phyloP scores from a whole-genome alignment of 1,140 invertebrate species.

The Notospermus geniculatus region DNA sequence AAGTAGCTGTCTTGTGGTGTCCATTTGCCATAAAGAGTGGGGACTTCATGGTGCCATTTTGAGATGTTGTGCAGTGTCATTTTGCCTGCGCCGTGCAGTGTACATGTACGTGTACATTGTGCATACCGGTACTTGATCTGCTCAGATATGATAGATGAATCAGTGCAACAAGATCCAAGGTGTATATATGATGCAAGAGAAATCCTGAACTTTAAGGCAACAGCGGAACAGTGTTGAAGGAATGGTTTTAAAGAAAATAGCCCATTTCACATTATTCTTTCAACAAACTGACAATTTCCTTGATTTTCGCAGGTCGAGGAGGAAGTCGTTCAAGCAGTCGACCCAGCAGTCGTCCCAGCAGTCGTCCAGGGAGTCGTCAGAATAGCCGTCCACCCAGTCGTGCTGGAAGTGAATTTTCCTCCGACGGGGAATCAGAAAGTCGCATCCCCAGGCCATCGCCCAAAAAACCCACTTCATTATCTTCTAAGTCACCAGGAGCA shows the following conservation, averaged over 20 bases:
- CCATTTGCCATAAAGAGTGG: too few relatives aligned
- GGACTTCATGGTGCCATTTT: too few relatives aligned
- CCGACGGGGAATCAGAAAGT: conserved; percentile 64
- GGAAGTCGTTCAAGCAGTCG: conserved; percentile 28
- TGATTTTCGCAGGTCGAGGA: background rate
- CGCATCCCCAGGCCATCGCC: background rate
- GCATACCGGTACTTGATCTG: too few relatives aligned
- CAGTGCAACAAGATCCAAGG: too few relatives aligned
- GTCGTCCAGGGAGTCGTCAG: conserved; percentile 74
- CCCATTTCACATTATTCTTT: background rate
- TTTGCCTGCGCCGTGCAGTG: too few relatives aligned
- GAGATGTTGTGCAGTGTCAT: too few relatives aligned
- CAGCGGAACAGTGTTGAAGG: conserved; percentile 19
- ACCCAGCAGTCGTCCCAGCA: conserved; percentile 63
- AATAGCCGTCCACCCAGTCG: conserved; percentile 77
- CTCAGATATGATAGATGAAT: too few relatives aligned
- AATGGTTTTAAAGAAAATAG: background rate
- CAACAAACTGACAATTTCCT: background rate
- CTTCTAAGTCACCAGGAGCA: too few relatives aligned
- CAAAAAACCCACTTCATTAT: too few relatives aligned
- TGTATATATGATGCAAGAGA: too few relatives aligned
- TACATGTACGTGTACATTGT: too few relatives aligned
- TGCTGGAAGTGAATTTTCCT: conserved; percentile 85
- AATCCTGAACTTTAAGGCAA: conserved; percentile 63
- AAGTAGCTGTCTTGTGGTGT: conserved; percentile 59